A percentile compares a stretch with the other conserved stretches of the same genome.
phyloP scores from a whole-genome alignment of 2,888 invertebrate species.

The Drosophila borealis region DNA sequence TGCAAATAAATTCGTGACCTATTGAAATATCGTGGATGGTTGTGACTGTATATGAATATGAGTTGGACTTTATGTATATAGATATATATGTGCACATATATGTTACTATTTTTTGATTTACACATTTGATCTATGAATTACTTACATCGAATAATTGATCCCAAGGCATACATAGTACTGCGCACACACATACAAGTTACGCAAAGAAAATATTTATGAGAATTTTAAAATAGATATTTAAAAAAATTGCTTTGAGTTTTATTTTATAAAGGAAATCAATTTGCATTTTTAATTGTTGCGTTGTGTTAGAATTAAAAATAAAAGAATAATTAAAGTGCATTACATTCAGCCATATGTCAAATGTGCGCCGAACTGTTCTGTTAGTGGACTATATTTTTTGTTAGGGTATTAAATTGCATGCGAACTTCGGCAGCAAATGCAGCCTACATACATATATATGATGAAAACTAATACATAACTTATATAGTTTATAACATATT shows the following conservation, averaged over 20 bases:
- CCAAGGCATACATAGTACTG: slow-evolving; percentile 95
- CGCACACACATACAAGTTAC: slow-evolving; percentile 60
- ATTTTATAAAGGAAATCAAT: slow-evolving; percentile 28
- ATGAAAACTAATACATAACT: slow-evolving; percentile 36
- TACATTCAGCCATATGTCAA: slow-evolving; percentile 37
- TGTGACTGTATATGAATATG: slow-evolving; percentile 43
- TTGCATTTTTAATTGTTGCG: slow-evolving; percentile 34
- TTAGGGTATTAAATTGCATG: slow-evolving; percentile 31
- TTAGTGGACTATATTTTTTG: slow-evolving; percentile 15
- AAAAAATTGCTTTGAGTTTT: slow-evolving; percentile 47
- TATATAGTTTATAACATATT: slow-evolving; percentile 8
- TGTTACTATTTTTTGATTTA: slow-evolving; percentile 23
- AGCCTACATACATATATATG: not conserved
- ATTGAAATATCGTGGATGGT: slow-evolving; percentile 18
- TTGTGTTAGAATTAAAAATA: slow-evolving; percentile 29
- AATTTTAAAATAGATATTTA: slow-evolving; percentile 62
- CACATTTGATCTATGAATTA: slow-evolving; percentile 84
- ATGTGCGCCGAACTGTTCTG: slow-evolving; percentile 31
- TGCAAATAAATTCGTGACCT: slow-evolving; percentile 6
- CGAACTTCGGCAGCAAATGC: slow-evolving; percentile 3
- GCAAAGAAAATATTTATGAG: slow-evolving; percentile 61
- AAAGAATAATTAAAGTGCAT: slow-evolving; percentile 34
- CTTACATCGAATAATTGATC: slow-evolving; percentile 96
- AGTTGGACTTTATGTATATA: slow-evolving; percentile 27
- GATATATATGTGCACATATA: slow-evolving; percentile 20